Base-by-base conservation (phyloP, 2,888 invertebrate genomes). In the Anthoptus insignis region DNA sequence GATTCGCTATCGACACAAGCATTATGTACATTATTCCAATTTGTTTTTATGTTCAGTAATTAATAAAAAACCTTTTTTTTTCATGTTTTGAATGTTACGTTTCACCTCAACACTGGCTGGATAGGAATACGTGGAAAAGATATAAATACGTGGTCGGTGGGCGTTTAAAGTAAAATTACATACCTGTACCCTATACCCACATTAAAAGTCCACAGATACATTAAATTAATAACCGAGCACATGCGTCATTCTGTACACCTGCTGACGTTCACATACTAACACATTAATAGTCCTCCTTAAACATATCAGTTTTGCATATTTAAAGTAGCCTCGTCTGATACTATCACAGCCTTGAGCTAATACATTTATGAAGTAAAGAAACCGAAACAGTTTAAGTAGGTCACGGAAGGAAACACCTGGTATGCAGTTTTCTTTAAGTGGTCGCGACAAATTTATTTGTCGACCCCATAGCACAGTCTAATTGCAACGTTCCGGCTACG, bases 301-400 rank as follows among this genome's bases (percentile, higher is more conserved):
- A 45, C 39, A 50, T 60, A 45, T 24, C 24, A 29, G 34, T 47
- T 34, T 54, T 61, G 54, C 53, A 61, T 61, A 61, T 54, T 61
- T 61, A 54, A 61, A 54, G 47, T n/a, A 61, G 34, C 47, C 47
- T 61, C 52, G 54, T 19, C 52, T 37, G 14, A 14, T 37, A 39
- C 32, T 47, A 29, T 21, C 49, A 24, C 19, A 19, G 19, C 59
- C 59, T 50, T 52, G 27, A 24, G 5, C 16, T 21, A 29, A 24
- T 34, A 6, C 32, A 11, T 16, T 9, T 52, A 52, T 11, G n/a
- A 37, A 42, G n/a, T 19, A 42, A 42, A 42, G 42, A 42, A 42
- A 19, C 8, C 11, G 9, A 42, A 42, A 42, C 19, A n/a, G n/a
- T n/a, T n/a, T n/a, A n/a, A n/a, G 42, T 42, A 42, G 42, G 19